Conservation (phyloP, 1,140 invertebrate species). For the Wiebesia pumilae region DNA sequence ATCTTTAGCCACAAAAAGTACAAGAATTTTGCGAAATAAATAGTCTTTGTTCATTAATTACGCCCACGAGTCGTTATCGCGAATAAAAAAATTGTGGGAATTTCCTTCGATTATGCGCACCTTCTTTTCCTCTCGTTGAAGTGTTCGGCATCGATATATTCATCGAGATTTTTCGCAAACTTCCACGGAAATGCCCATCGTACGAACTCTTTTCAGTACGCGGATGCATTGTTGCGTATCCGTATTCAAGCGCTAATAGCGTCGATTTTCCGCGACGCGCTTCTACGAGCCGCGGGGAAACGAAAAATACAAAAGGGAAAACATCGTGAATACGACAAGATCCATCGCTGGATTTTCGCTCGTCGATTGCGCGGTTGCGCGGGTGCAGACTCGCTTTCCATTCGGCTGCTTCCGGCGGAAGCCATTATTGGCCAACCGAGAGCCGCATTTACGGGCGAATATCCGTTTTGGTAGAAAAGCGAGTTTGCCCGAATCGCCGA, state of each 20-base stretch:
- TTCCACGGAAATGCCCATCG: not conserved
- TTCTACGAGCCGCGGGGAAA: not conserved
- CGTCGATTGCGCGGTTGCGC: not conserved
- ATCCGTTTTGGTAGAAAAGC: not conserved
- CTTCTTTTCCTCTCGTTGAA: too few relatives aligned
- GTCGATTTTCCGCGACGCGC: not conserved
- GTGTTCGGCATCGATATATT: not conserved
- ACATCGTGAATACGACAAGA: not conserved
- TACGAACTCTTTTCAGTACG: too few relatives aligned
- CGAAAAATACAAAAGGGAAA: not conserved
- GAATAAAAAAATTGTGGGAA: too few relatives aligned
- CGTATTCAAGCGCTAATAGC: not conserved
- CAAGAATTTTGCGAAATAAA: too few relatives aligned
- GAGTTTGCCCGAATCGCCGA: not conserved
- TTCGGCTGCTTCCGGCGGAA: not conserved
- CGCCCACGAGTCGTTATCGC: too few relatives aligned
- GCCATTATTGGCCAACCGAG: not conserved
- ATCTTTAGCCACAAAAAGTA: too few relatives aligned
- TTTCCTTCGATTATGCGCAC: too few relatives aligned
- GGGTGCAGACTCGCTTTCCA: not conserved
- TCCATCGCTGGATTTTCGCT: too few relatives aligned
- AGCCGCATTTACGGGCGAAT: not conserved
- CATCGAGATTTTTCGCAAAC: not conserved
- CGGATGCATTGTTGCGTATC: not conserved
- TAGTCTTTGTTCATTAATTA: too few relatives aligned